Conservation (phyloP, 2,113 vertebrate genomes). For the Promerops cafer region DNA sequence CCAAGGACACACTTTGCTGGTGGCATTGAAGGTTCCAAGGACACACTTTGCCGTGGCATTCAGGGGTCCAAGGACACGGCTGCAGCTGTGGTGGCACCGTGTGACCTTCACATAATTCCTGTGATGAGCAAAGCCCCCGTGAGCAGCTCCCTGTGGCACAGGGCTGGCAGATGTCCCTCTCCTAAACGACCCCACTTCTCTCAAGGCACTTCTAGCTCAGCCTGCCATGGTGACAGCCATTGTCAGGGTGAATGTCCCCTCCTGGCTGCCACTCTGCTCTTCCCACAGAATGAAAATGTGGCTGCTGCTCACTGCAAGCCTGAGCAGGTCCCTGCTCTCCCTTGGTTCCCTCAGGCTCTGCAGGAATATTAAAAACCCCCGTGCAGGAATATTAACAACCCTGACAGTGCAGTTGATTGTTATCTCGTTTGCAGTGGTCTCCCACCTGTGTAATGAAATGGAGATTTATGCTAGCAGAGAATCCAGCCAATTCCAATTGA, state of each 20-base stretch:
- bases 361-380: background rate
- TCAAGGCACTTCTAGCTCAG: background rate
- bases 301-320: background rate
- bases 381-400: background rate
- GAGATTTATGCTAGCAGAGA: background rate
- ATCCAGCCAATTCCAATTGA: background rate
- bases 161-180: background rate
- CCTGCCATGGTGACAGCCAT: background rate
- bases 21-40: background rate
- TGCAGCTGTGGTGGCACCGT: background rate
- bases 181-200: background rate
- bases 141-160: background rate
- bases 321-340: background rate
- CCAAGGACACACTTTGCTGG: background rate
- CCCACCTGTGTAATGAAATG: slow-evolving; percentile 31
- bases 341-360: background rate
- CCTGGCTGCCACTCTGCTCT: background rate
- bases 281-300: background rate
- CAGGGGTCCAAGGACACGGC: fast-evolving
- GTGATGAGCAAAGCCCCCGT: background rate
- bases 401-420: background rate
- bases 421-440: background rate
- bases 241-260: background rate
- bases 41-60: background rate
- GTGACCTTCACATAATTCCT: background rate